These are phyloP conservation scores for Melanerpes formicivorus DNA, from an alignment of 2,113 vertebrate species.

Conservation along the genomic window DNA sequence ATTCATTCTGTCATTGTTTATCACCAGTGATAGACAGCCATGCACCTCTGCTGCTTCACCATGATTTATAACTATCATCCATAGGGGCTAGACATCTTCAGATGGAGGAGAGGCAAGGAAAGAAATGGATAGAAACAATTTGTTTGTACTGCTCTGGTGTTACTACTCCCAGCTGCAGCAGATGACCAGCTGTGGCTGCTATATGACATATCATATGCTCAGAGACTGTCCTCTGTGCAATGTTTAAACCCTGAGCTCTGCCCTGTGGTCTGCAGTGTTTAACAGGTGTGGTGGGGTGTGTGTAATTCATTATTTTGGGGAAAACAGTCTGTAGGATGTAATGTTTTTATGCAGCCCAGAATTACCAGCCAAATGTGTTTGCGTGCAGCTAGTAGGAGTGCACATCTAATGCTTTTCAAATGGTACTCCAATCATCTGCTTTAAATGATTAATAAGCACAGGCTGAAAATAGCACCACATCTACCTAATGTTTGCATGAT, in stretches of 20 bases:
- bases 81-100: not conserved
- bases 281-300: not conserved
- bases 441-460: conserved; percentile 67
- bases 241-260: not conserved
- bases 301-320: not conserved
- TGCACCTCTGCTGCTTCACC: not conserved
- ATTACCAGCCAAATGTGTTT: not conserved
- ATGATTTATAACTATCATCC: not conserved
- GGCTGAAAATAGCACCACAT: conserved; percentile 52
- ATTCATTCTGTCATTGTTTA: not conserved
- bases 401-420: conserved; percentile 32
- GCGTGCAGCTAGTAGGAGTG: not conserved
- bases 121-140: not conserved
- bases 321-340: not conserved
- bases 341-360: not conserved
- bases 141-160: not conserved
- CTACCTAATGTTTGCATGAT: conserved; percentile 52
- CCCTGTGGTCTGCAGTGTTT: not conserved
- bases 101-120: not conserved
- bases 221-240: not conserved
- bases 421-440: conserved; percentile 18
- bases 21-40: not conserved
- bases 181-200: not conserved
- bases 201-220: not conserved
- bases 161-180: not conserved